phyloP scores from a whole-genome alignment of 2,888 invertebrate genomes.

The Chrysotoxum bicinctum region DNA sequence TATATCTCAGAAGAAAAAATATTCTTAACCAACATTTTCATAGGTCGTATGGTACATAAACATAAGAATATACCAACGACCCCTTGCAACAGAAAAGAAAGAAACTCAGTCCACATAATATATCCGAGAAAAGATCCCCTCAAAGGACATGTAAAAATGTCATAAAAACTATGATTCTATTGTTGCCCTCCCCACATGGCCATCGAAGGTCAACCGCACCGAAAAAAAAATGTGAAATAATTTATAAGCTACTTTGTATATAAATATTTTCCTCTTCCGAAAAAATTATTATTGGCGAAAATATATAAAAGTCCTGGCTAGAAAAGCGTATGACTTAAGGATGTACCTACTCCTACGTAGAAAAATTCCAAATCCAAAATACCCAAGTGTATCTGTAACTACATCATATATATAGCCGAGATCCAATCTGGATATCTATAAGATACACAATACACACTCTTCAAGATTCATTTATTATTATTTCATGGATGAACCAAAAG shows the following conservation, averaged over 20 bases:
- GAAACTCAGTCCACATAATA: not conserved
- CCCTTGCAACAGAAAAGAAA: not conserved
- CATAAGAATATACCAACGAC: conserved; percentile 7
- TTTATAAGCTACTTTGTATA: conserved; percentile 72
- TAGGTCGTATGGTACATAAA: conserved; percentile 60
- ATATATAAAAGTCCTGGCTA: conserved; percentile 9
- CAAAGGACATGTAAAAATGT: conserved; percentile 70
- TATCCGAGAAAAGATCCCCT: not conserved
- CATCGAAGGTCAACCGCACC: conserved; percentile 67
- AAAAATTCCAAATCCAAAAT: conserved; percentile 47
- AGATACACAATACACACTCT: conserved; percentile 34
- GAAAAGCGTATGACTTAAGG: conserved; percentile 44
- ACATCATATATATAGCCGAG: not conserved
- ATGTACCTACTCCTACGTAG: conserved; percentile 31
- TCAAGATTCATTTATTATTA: conserved; percentile 71
- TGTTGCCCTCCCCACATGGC: conserved; percentile 11
- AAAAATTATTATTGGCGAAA: conserved; percentile 50
- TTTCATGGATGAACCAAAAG: conserved; percentile 68
- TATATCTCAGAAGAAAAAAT: conserved; percentile 29
- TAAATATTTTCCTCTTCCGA: conserved; percentile 34
- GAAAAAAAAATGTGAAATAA: conserved; percentile 59
- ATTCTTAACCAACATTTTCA: conserved; percentile 58
- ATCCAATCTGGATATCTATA: conserved; percentile 61
- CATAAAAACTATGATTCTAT: conserved; percentile 68
- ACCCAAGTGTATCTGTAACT: conserved; percentile 28